Conservation (phyloP, 2,113 vertebrate genomes). For the Alligator sinensis region DNA sequence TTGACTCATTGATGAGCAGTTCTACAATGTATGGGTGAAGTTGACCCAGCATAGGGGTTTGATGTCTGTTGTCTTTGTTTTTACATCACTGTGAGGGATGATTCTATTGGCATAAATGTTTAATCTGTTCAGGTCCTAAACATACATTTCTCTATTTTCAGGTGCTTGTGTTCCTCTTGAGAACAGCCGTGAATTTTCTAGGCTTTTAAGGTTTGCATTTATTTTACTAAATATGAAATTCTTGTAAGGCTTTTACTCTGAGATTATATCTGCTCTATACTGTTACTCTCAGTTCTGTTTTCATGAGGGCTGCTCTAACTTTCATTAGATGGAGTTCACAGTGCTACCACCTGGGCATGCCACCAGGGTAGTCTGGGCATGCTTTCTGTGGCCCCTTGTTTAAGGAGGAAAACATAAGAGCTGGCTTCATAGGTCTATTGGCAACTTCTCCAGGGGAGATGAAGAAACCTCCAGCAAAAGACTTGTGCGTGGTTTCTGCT, state of each 20-base stretch:
- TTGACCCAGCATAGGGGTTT: no score
- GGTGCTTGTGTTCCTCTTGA: not conserved
- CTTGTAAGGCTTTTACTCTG: not conserved
- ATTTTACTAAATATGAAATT: not conserved
- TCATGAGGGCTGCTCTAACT: not conserved
- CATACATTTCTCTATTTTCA: not conserved
- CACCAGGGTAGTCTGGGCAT: not conserved
- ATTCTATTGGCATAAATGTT: no score
- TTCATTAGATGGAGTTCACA: not conserved
- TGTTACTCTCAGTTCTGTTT: not conserved
- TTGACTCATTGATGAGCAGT: no score
- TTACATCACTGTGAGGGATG: no score
- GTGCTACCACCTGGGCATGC: not conserved
- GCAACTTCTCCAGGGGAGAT: not conserved
- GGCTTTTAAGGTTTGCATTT: not conserved
- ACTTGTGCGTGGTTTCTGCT: not conserved
- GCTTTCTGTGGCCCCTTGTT: not conserved
- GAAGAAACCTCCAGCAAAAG: not conserved
- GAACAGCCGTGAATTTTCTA: accelerated
- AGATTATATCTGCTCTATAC: not conserved
- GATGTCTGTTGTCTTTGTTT: no score
- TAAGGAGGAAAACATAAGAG: not conserved
- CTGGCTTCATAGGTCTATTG: not conserved
- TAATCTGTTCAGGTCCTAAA: not conserved
- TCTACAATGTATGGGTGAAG: no score